Base-by-base conservation (phyloP, 2,888 invertebrate species). In the Rhorus exstirpatorius region DNA sequence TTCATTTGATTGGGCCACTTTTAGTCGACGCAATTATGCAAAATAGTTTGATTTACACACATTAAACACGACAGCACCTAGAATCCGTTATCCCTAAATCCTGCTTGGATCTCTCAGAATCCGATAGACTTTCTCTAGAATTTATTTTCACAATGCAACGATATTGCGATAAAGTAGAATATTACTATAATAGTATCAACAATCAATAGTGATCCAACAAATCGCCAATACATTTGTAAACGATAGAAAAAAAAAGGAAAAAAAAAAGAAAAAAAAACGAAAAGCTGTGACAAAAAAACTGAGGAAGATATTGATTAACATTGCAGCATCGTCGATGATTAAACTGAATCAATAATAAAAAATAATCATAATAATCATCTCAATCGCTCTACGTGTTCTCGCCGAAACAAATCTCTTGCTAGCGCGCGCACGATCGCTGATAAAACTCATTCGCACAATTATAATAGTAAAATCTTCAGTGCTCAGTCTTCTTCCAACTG, bases 401-500 rank as follows among this genome's bases (percentile, higher is more conserved):
- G 41, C 35, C n/a, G 55, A 6, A 17, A 67, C 17, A 31, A 46
- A 67, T 35, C 24, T 44, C 26, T 41, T 14, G 51, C 67, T 31
- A 17, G 26, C 38, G 38, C 58, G 63, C 58, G 46, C 63, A 41
- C 74, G 17, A 44, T 60, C 67, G 26, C 19, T 72, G 72, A 78
- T 81, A 60, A 68, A 79, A 21, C 61, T 71, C 82, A 82, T 82
- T 82, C 75, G 79, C 60, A 71, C 82, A 67, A 77, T 80, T 80
- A 77, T 31, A 79, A 75, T 81, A 71, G 70, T 82, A 67, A 79
- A 85, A 90, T 89, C 89, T 88, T 89, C 89, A 91, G 87, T 91
- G 89, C 88, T 92, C 92, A 93, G 93, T 93, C 93, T 93, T 93
- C 87, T 80, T 83, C 85, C 79, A 83, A 83, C 84, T 83, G 84